Base-by-base conservation (phyloP, 2,797 vertebrate species). In the Chrysocyon brachyurus region DNA sequence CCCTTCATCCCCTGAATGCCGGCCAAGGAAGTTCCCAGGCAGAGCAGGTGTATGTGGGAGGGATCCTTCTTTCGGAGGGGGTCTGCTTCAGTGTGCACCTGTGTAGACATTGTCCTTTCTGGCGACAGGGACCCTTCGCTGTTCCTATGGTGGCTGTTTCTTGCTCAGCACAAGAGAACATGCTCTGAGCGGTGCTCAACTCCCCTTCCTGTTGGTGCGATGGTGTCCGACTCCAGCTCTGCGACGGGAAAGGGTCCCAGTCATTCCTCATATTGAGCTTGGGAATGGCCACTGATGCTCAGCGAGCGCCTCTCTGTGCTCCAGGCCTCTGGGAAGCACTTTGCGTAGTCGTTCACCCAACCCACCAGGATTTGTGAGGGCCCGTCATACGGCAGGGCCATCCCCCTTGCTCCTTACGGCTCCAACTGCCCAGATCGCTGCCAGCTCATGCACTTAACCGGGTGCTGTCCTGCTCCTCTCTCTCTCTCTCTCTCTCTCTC, bases 401-500 rank as follows among this genome's bases (percentile, higher is more conserved):
- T 70, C 79, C 86, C 21, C 2, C 78, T 63, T 81, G 70, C 31
- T 73, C 87, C 68, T 82, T 86, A 19, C 5, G 21, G 2, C 52
- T 12, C 15, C 10, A 91, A 31, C 2, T 3, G n/a, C 61, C 2
- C 9, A 66, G 11, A 8, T 31, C 26, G 61, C 31, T n/a, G 22
- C 11, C 9, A 33, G 90, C 73, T 54, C 56, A 17, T 5, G 0
- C 8, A 4, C 59, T 77, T 36, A n/a, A 17, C 14, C 22, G 21
- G 2, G 9, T 6, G 46, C 52, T n/a, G 6, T 64, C 17, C 46
- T 2, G n/a, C 83, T 73, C 73, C 75, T 94, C 84, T 78, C 68
- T 77, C 70, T 94, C 84, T 78, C 68, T 77, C 75, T 94, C 84
- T 78, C 68, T 77, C 75, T 94, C 84, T 78, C 68, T 77, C 75